Conservation (phyloP, 2,113 vertebrate genomes). For the Hydrochoerus hydrochaeris region DNA sequence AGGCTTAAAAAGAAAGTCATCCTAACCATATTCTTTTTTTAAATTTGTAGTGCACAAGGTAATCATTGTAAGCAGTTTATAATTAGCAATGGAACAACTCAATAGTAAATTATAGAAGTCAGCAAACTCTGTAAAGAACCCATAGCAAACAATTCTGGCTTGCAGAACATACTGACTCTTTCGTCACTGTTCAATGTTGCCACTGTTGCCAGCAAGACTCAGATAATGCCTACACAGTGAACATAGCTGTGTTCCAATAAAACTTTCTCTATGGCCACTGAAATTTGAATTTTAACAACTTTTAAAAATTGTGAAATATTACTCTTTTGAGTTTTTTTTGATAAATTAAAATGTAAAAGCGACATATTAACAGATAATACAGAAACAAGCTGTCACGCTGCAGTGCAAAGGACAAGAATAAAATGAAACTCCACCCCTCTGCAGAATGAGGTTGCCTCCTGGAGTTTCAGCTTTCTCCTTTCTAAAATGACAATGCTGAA, state of each 20-base stretch:
- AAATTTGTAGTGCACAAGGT: not conserved
- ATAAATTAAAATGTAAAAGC: not conserved
- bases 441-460: not conserved
- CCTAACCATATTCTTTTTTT: not conserved
- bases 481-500: not conserved
- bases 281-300: not conserved
- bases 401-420: not conserved
- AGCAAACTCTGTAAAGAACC: not conserved
- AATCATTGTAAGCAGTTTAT: not conserved
- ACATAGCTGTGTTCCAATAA: not conserved
- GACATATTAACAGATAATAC: not conserved
- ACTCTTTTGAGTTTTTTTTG: not conserved
- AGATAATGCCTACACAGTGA: not conserved
- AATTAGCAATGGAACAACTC: not conserved
- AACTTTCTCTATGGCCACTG: not conserved
- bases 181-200: not conserved
- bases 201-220: no score
- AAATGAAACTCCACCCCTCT: rapidly evolving
- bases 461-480: not conserved
- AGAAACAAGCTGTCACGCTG: not conserved
- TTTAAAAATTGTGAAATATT: not conserved
- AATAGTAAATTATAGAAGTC: not conserved
- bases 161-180: not conserved
- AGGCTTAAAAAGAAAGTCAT: not conserved
- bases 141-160: not conserved